Evolutionary conservation across 2,113 vertebrate species (phyloP), one percentile per base, ranked within the genome.

Genomic region (Syngnathus floridae): DNA sequence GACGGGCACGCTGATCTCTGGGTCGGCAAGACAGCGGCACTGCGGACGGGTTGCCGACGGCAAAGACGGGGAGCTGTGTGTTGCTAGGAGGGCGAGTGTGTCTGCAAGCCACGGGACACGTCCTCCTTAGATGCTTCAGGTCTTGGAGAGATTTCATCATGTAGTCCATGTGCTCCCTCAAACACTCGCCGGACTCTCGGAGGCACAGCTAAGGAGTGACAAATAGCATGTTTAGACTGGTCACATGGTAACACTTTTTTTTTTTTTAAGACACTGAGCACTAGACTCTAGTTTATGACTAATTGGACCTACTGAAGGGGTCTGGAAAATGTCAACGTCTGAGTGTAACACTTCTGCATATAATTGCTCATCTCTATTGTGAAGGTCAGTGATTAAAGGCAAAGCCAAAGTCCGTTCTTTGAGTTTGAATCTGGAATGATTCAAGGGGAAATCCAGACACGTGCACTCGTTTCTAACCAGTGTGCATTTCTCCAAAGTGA

Each of bases 101-200:
- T 26, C 69, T 64, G 66, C 59, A 43, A 21, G 69, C 54, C 36
- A 77, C 72, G 1, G 76, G 82, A 54, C 79, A 87, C 65, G 82
- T 90, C 67, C 31, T 87, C 62, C 85, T 82, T 51, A 87, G 84
- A 6, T 91, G 87, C 56, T 89, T 92, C 19, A 92, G 65, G 61
- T 89, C 92, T 1, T 92, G 90, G 43, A 91, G 78, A 0, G 92
- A 88, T 26, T 89, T 91, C 86, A 94, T 88, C 83, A 93, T 92
- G 56, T 93, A 89, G 55, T 87, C 90, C 94, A 95, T 91, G 70
- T 94, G 93, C 38, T 74, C 86, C 67, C 82, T 81, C 17, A 87
- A 63, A 60, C 91, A 88, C 58, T 90, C 92, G 1, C 90, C 82
- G 0, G 91, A 88, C 71, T 92, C 93, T 66, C 82, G 89, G 67